Conservation (phyloP, 2,113 vertebrate genomes). For the Forbesichthys papilliferus region DNA sequence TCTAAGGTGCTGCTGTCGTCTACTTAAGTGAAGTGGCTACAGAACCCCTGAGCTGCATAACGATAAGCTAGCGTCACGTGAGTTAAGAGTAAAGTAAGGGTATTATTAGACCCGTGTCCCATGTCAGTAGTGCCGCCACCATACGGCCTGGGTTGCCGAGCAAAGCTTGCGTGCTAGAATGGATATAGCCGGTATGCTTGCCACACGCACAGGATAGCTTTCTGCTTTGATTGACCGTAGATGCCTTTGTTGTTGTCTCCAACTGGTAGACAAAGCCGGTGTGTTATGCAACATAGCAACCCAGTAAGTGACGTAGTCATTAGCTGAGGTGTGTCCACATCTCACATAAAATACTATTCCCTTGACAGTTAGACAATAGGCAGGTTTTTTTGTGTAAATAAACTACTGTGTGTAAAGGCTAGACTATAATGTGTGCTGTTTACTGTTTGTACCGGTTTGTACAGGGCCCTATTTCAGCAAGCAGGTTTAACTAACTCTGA, state of each 20-base stretch:
- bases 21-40: conserved; percentile 8
- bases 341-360: not conserved
- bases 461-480: no score
- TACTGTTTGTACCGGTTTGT: no score
- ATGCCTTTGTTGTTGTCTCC: not conserved
- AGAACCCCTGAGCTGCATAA: conserved; percentile 6
- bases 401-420: no score
- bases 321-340: conserved; percentile 2
- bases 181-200: conserved; percentile 29
- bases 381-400: no score
- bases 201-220: conserved; percentile 8
- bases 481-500: no score
- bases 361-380: no score
- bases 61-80: conserved; percentile 54
- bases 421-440: no score
- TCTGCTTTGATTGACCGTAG: not conserved
- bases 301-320: not conserved
- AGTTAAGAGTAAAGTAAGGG: conserved; percentile 41
- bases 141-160: conserved; percentile 21
- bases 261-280: not conserved
- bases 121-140: conserved; percentile 36
- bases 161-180: conserved; percentile 21
- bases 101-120: conserved; percentile 55
- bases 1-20: not conserved
- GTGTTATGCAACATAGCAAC: conserved; percentile 23